A percentile compares a stretch with the other conserved stretches of the same genome.
Evolutionary conservation across 2,113 vertebrate species (phyloP).

Genomic region (Apteryx mantelli): DNA sequence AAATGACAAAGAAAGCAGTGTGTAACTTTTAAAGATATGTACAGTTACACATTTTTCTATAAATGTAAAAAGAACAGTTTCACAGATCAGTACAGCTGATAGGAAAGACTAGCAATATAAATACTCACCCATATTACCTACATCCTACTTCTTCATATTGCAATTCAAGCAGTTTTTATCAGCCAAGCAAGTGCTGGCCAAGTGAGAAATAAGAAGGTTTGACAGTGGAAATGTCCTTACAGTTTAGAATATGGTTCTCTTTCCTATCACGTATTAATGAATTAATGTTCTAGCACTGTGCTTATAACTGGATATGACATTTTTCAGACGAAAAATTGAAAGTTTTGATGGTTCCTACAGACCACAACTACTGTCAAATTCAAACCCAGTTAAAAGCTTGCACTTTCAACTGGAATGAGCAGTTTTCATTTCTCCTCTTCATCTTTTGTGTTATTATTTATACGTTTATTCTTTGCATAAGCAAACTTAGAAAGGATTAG

Average conservation of each 20-base stretch:
- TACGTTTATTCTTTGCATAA: background rate
- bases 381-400: background rate
- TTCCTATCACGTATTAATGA: background rate
- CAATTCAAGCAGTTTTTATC: background rate
- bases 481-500: background rate
- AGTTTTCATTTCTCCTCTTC: background rate
- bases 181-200: background rate
- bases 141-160: background rate
- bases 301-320: background rate
- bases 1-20: background rate
- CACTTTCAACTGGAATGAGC: background rate
- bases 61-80: background rate
- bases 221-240: background rate
- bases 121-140: background rate
- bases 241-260: background rate
- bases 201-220: background rate
- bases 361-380: background rate
- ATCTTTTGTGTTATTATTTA: background rate
- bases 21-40: background rate
- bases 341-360: background rate
- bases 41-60: background rate
- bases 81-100: background rate
- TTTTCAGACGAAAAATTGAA: background rate
- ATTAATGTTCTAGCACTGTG: background rate
- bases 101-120: background rate